These are phyloP conservation scores for Odontothrips loti DNA, from an alignment of 2,888 invertebrate species.

Conservation along the genomic window DNA sequence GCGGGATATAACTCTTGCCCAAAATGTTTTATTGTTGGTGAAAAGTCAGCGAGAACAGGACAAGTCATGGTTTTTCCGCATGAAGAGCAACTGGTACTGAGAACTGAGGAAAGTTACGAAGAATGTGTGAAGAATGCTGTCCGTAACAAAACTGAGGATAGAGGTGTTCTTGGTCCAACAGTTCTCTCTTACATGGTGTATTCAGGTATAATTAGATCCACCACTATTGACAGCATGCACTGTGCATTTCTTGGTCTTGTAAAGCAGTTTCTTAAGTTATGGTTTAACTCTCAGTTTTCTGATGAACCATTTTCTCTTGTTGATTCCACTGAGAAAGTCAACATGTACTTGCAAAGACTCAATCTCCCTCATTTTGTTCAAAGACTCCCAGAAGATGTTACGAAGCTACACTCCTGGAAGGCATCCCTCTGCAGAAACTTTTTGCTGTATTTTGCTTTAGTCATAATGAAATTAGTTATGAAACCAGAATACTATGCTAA, in stretches of 20 bases:
- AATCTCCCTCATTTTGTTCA: constrained; percentile 6
- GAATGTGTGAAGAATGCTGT: neutral
- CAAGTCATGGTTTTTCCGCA: neutral
- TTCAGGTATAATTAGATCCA: neutral
- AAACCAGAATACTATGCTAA: neutral
- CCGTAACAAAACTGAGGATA: neutral
- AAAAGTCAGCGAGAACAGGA: neutral
- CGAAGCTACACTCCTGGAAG: neutral
- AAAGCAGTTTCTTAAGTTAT: neutral
- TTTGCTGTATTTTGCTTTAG: neutral
- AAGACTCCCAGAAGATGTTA: neutral
- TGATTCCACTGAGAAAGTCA: neutral
- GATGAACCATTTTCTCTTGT: neutral
- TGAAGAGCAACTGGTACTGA: neutral
- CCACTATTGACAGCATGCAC: neutral
- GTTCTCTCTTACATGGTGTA: neutral
- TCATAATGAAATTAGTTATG: neutral
- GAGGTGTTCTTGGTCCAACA: neutral
- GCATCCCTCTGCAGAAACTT: neutral
- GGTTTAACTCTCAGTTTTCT: neutral
- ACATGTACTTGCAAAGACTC: neutral
- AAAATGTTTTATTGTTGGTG: neutral
- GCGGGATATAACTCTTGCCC: neutral
- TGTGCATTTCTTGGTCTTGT: neutral
- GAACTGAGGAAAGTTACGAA: neutral